phyloP scores from a whole-genome alignment of 92 coral and sea anemone species.

The Porites cylindrica region DNA sequence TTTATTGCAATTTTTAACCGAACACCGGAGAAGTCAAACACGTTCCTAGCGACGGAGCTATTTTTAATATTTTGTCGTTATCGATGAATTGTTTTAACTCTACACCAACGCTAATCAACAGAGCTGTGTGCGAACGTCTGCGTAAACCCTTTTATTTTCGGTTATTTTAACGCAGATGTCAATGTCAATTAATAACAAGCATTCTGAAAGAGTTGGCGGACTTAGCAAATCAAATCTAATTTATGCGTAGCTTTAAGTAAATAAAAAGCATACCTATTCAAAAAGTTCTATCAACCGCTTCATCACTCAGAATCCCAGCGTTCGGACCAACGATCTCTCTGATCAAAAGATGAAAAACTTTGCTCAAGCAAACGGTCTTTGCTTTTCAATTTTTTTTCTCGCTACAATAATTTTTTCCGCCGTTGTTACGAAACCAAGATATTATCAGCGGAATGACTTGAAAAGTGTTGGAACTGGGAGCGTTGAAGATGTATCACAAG shows the following conservation, averaged over 20 bases:
- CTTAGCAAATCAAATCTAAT: constrained; percentile 12
- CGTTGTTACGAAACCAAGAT: background rate
- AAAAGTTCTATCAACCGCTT: constrained; percentile 7
- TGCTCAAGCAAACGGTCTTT: background rate
- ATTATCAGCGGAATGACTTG: background rate
- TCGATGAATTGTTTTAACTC: background rate
- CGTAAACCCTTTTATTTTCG: background rate
- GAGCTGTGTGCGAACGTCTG: background rate
- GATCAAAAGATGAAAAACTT: constrained; percentile 18
- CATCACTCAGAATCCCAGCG: background rate
- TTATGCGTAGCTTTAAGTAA: constrained; percentile 35
- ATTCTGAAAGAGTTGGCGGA: background rate
- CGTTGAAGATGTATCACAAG: background rate
- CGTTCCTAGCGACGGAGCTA: background rate
- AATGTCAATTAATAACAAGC: constrained; percentile 16
- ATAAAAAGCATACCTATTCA: constrained; percentile 15
- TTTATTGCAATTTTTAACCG: too few species aligned
- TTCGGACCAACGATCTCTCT: background rate
- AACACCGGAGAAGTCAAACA: too few species aligned
- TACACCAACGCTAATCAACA: background rate
- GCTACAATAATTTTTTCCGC: constrained; percentile 3
- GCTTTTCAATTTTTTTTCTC: background rate
- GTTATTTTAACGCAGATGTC: background rate
- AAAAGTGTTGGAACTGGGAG: background rate
- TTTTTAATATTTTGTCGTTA: background rate